Base-by-base conservation (phyloP, 2,888 invertebrate genomes). In the Calameuta idolon region DNA sequence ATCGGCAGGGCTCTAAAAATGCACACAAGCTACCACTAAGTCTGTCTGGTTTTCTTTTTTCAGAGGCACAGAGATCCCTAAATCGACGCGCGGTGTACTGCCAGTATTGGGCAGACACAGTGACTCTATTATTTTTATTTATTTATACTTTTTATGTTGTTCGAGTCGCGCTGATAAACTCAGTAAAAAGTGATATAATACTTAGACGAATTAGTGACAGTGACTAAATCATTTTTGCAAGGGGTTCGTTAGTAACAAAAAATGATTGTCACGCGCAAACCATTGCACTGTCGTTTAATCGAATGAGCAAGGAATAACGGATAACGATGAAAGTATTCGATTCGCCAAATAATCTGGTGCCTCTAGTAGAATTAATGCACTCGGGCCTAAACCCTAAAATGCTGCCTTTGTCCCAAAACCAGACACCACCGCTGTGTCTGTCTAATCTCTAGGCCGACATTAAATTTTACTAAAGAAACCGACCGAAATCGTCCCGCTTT, bases 21-120 rank as follows among this genome's bases (percentile, higher is more conserved):
- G 84, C 85, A 89, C 87, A 88, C 86, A 87, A 84, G 86, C 88
- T 86, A 88, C 88, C 83, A 85, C 85, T 90, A 89, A 90, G 88
- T 89, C 89, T 88, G 90, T 89, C 89, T 89, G 88, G 88, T 89
- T 89, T 88, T 89, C 85, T 88, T 90, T 89, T 89, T 89, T 90
- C 89, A 89, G 90, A 89, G 90, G 89, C 89, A 90, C 89, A 88
- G 86, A 88, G 87, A 86, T 86, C 85, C 87, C 86, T 89, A 89
- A 87, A 85, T 86, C 88, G 86, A 86, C 87, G 88, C 87, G 88
- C 87, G 83, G 90, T 89, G 87, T 90, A 87, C 87, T 90, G 90
- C 87, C 89, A 87, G 85, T 87, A 86, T 90, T 90, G 89, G 89
- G 88, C 90, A 89, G 89, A 89, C 89, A 90, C 89, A 89, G 89